Evolutionary conservation across 2,797 vertebrate genomes (phyloP).

Genomic region (Tadarida brasiliensis): DNA sequence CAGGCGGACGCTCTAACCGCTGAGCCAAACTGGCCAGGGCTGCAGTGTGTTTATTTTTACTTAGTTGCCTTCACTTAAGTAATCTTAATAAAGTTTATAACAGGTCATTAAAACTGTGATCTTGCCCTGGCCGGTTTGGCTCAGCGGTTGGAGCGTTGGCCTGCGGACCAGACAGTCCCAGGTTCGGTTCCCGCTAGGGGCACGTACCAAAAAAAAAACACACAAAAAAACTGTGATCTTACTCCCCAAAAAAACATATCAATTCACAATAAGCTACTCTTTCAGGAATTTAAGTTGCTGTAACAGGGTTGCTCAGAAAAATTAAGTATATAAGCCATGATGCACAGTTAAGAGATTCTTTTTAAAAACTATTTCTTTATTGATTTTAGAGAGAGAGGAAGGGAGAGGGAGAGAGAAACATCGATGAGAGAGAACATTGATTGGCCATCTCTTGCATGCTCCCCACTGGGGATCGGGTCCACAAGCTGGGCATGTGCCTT

Average conservation of each 20-base stretch:
- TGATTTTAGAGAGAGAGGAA: no score
- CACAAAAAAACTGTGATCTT: neutral
- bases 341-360: neutral
- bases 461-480: no score
- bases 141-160: no score
- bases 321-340: neutral
- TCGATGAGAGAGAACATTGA: no score
- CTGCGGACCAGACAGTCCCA: no score
- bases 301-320: constrained; percentile 38
- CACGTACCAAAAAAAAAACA: no score
- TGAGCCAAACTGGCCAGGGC: neutral
- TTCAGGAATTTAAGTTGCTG: neutral
- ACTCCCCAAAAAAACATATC: neutral
- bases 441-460: no score
- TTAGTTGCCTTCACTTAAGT: constrained; percentile 35
- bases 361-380: no score
- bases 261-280: neutral
- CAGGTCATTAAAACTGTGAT: neutral
- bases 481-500: no score
- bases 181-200: no score
- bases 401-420: no score
- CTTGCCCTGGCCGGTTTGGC: no score
- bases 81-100: neutral
- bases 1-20: neutral
- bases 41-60: constrained; percentile 46